Percentiles rank a stretch among this genome's conserved stretches.
Evolutionary conservation across 1,140 invertebrate genomes (phyloP).

Genomic region (Drosophila mauritiana): DNA sequence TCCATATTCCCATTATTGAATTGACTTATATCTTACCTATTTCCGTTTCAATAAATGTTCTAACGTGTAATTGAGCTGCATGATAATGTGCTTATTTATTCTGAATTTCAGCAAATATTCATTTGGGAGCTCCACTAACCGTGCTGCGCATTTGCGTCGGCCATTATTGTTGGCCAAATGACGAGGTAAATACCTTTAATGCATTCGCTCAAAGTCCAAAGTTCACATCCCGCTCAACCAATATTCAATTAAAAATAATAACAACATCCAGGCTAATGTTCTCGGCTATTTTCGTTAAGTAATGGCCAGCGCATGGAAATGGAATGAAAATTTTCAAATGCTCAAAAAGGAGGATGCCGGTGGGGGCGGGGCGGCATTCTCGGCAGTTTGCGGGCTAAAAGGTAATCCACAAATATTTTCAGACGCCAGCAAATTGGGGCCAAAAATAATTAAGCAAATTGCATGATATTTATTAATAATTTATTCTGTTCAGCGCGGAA

Average conservation of each 20-base stretch:
- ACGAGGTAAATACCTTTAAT: conserved; percentile 38
- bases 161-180: conserved; percentile 23
- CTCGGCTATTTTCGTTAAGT: conserved; percentile 52
- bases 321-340: conserved; percentile 20
- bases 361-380: background rate
- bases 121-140: conserved; percentile 11
- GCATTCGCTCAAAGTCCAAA: conserved; percentile 14
- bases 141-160: conserved; percentile 11
- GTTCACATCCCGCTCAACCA: background rate
- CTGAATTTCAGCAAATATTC: conserved; percentile 41
- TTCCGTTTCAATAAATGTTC: conserved; percentile 1
- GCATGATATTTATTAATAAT: conserved; percentile 66
- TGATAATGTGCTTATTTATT: conserved; percentile 58
- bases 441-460: conserved; percentile 65
- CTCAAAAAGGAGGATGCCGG: conserved; percentile 2
- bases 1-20: background rate
- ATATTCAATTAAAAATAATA: conserved; percentile 77
- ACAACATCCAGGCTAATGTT: conserved; percentile 57
- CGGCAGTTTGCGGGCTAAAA: conserved; percentile 2
- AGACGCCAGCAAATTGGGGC: conserved; percentile 8
- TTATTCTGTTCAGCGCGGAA: conserved; percentile 16
- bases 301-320: conserved; percentile 49
- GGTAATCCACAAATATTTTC: conserved; percentile 27
- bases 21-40: background rate
- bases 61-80: conserved; percentile 46